Evolutionary conservation across 2,113 vertebrate genomes (phyloP), one percentile per base, ranked within the genome.

Genomic region (Trichomycterus rosablanca): DNA sequence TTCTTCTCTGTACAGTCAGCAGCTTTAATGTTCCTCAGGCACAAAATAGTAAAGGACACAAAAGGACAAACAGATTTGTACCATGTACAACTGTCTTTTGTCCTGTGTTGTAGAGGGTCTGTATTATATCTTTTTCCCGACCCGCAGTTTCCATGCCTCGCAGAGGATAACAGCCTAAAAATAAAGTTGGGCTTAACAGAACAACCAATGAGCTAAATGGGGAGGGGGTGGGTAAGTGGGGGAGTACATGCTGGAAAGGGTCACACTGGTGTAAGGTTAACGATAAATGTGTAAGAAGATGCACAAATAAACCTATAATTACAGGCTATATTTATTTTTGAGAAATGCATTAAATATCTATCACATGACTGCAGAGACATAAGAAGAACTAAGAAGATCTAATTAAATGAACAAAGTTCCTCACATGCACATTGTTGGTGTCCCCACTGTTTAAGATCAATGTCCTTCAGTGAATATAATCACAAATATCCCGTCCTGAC

Each of bases 151-250:
- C 72, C 67, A 51, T 43, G 54, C 59, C 48, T 67, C 60, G 44
- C 51, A 66, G 53, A 37, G 59, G 59, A 74, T 46, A 67, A 46
- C 59, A 23, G 32, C 42, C 72, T 70, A 74, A 74, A 74, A 74
- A 70, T 74, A 74, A 62, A 67, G 50, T 63, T 54, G 58, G 54
- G 62, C 58, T 67, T 66, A 67, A 54, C 59, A 50, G 24, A 40
- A 50, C 44, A 63, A 53, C 67, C 72, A 74, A 74, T 74, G 49
- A 67, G 59, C 51, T 59, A 28, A 63, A 68, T 46, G 40, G n/a
- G n/a, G n/a, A n/a, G n/a, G n/a, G n/a, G n/a, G n/a, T n/a, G n/a
- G n/a, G n/a, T n/a, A n/a, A n/a, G n/a, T n/a, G n/a, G 46, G 39
- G 49, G 35, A 42, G 18, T 39, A 19, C 55, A 67, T 67, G 49